Evolutionary conservation across 2,888 invertebrate genomes (phyloP), one percentile per base, ranked within the genome.

Genomic region (Cerastis leucographa): DNA sequence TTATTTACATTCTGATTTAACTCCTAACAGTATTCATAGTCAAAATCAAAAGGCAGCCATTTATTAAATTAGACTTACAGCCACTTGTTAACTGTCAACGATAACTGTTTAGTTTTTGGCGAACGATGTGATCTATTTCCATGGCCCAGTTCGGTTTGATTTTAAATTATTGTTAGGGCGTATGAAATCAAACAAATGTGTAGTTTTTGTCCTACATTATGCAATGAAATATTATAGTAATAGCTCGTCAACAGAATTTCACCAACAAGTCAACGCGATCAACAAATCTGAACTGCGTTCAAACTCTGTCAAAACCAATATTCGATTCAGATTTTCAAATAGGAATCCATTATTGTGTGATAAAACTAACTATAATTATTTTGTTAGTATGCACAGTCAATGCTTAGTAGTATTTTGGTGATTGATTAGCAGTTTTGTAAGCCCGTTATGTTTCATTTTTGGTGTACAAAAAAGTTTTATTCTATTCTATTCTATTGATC

Each of bases 141-240:
- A 66, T 78, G 74, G 78, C 86, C 78, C 51, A 85, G n/a, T 74
- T 83, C 17, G 14, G 25, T 74, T 77, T 73, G 77, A 76, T 74
- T 81, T 78, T 75, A 74, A 83, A 44, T 74, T 0, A 81, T 85
- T 74, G 29, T 59, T 40, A 59, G 42, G 44, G 29, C 29, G 51
- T 81, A 66, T 54, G 68, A 80, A 71, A 75, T 62, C n/a, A 70
- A 75, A 81, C 56, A 29, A 73, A 70, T 73, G 80, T 49, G 3
- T 44, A 25, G 8, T n/a, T 25, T 49, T 3, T 54, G 75, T 22
- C n/a, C 22, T 75, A 25, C 5, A 42, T 35, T 56, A 35, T 25
- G 49, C 44, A 54, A 22, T 46, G 19, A 35, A 71, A 49, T 3
- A 25, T 56, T 17, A 29, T 59, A 59, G 19, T 54, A 71, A 40